Evolutionary conservation across 1,140 invertebrate genomes (phyloP), one percentile per base, ranked within the genome.

Genomic region (Euura saliciscinereae): DNA sequence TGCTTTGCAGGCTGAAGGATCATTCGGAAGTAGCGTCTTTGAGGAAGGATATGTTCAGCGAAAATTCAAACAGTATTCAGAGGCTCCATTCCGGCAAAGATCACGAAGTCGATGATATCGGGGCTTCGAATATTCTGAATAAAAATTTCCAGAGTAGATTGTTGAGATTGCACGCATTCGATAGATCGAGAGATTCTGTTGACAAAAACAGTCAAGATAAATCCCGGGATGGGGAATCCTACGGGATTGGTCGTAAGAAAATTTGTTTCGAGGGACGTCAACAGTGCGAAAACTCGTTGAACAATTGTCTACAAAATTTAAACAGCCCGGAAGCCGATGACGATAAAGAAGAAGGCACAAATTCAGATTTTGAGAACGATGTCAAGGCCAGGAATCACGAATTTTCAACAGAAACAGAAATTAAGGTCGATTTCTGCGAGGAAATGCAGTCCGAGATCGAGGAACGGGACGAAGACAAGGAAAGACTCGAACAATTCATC

Each of bases 1-100:
- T 59, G 5, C 82, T 76, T 75, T 77, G 80, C 45, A 78, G 78
- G 73, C 68, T 79, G 43, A 82, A 79, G 51, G 74, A 78, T 66
- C 75, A 76, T 73, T 75, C 74, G 10, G 75, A 80, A 45, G 75
- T 76, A 68, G 74, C 72, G 45, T 28, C 28, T 28, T 59, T 59
- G 13, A 59, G 51, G 13, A n/a, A 8, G 13, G 51, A 59, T 6
- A 59, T 59, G 3, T 77, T 78, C 44, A 78, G 74, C 45, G 72
- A 80, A 67, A 74, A 77, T 74, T 68, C 45, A 70, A 10, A 59
- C 51, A 59, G 6, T 59, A 59, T 59, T 8, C 8, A n/a, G 51
- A 59, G 51, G 13, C 51, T 59, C 13, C 51, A 59, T 59, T 3
- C 51, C 51, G 28, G 28, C 28, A 59, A 59, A n/a, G 13, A 59